Percentiles rank a stretch among this genome's conserved stretches.
Evolutionary conservation across 2,113 vertebrate genomes (phyloP).

Genomic region (Patagioenas fasciata): DNA sequence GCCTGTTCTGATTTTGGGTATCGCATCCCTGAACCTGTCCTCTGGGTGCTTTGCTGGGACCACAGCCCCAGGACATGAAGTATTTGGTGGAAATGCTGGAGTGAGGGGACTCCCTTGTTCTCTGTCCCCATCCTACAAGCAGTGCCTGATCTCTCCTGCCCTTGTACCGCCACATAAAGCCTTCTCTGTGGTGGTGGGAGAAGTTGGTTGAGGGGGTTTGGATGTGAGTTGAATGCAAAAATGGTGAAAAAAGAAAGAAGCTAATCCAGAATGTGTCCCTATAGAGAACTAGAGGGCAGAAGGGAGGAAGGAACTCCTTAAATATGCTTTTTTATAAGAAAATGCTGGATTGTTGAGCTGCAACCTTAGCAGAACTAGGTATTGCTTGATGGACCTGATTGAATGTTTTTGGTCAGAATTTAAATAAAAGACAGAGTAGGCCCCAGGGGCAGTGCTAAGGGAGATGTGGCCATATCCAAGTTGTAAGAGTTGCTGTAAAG

Average conservation of each 20-base stretch:
- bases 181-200: not conserved
- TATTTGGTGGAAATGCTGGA: not conserved
- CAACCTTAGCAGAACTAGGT: not conserved
- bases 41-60: not conserved
- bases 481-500: conserved; percentile 19
- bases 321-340: not conserved
- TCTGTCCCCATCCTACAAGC: not conserved
- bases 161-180: not conserved
- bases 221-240: not conserved
- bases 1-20: not conserved
- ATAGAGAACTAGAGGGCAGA: not conserved
- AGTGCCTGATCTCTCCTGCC: no score
- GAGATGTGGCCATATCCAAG: not conserved
- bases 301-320: not conserved
- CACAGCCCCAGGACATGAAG: accelerated
- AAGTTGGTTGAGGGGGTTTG: not conserved
- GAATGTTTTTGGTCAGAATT: conserved; percentile 13
- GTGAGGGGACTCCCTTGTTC: not conserved
- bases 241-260: not conserved
- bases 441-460: not conserved
- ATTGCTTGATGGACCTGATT: not conserved
- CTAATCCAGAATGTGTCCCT: accelerated
- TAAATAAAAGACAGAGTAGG: conserved; percentile 18
- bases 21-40: accelerated
- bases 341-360: not conserved